Conservation (phyloP, 1,140 invertebrate species). For the Conus ventricosus region DNA sequence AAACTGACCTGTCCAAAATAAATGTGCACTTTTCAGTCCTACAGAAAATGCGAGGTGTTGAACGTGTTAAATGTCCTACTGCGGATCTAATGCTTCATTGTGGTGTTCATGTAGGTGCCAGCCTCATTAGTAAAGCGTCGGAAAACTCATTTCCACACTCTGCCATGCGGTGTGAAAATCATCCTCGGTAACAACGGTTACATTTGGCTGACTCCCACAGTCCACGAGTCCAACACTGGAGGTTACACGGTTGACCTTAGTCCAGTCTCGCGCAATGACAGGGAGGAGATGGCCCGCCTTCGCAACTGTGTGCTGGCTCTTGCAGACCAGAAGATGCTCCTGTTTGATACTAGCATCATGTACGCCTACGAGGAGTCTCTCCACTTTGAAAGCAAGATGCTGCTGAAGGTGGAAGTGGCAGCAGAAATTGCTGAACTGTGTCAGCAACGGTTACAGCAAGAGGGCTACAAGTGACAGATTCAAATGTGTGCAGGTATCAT, state of each 20-base stretch:
- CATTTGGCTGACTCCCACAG: conserved; percentile 92
- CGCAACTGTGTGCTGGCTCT: conserved; percentile 93
- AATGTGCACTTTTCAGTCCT: too few species aligned
- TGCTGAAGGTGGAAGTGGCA: conserved; percentile 88
- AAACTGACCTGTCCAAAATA: too few species aligned
- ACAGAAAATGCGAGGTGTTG: too few species aligned
- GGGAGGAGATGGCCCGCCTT: conserved; percentile 89
- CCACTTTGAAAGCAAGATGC: conserved; percentile 85
- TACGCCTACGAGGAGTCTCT: conserved; percentile 93
- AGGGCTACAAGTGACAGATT: conserved; percentile 47
- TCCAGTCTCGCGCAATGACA: conserved; percentile 81
- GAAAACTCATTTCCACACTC: conserved; percentile 97
- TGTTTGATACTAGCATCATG: conserved; percentile 94
- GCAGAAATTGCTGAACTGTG: conserved; percentile 80
- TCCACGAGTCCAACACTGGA: conserved; percentile 82
- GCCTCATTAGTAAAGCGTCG: conserved; percentile 94
- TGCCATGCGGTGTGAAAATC: conserved; percentile 91
- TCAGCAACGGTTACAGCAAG: conserved; percentile 64
- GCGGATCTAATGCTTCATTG: too few species aligned
- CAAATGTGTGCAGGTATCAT: background rate
- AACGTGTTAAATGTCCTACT: too few species aligned
- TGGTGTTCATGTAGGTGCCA: conserved; percentile 82
- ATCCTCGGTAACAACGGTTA: conserved; percentile 98
- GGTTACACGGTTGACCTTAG: conserved; percentile 78
- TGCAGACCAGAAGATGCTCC: conserved; percentile 88